phyloP scores from a whole-genome alignment of 2,797 vertebrate genomes.

The Atherinosoma microstoma region DNA sequence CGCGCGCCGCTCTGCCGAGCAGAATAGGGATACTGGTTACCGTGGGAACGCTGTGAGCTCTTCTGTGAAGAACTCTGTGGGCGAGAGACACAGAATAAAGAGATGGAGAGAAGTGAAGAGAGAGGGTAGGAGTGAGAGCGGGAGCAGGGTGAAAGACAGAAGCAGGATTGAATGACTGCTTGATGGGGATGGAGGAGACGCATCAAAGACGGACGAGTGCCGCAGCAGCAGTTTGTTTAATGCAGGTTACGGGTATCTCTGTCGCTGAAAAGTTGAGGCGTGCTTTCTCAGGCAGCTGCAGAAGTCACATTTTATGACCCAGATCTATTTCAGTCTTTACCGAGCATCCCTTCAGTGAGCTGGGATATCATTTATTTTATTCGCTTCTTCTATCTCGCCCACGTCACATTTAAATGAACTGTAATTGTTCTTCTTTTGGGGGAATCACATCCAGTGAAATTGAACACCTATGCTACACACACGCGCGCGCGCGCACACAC shows the following conservation, averaged over 20 bases:
- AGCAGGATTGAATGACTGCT: constrained; percentile 61
- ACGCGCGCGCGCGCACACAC: neutral
- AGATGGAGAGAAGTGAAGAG: constrained; percentile 57
- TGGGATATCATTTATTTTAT: constrained; percentile 22
- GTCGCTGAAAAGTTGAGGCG: constrained; percentile 38
- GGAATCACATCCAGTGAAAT: constrained; percentile 46
- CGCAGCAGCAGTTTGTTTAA: neutral
- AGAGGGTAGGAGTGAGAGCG: constrained; percentile 69
- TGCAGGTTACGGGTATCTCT: neutral
- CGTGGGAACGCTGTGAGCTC: constrained; percentile 82
- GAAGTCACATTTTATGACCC: constrained; percentile 15
- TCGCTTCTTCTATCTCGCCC: constrained; percentile 44
- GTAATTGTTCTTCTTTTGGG: constrained; percentile 46
- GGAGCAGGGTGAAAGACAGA: constrained; percentile 70
- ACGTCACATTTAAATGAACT: constrained; percentile 43
- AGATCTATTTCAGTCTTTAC: constrained; percentile 33
- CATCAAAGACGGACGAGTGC: constrained; percentile 30
- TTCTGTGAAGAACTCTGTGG: constrained; percentile 82
- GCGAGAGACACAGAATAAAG: constrained; percentile 78
- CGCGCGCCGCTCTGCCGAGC: constrained; percentile 41
- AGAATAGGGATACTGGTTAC: constrained; percentile 78
- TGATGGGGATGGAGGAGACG: constrained; percentile 39
- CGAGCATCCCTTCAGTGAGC: constrained; percentile 29
- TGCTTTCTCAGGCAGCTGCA: neutral
- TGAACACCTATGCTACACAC: constrained; percentile 15